Evolutionary conservation across 1,140 invertebrate species (phyloP).

Genomic region (Caerostris extrusa): DNA sequence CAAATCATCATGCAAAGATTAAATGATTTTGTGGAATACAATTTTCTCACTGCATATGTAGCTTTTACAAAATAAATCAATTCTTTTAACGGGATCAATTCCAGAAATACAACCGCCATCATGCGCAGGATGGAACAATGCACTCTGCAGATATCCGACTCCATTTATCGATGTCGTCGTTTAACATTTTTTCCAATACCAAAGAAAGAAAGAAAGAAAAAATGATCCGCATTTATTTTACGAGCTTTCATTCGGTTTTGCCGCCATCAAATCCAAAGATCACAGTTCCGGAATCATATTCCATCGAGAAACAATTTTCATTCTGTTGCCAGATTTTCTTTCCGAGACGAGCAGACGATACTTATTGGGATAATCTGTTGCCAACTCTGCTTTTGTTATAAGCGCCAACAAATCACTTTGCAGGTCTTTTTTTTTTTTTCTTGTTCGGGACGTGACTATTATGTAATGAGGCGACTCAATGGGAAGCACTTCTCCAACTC

Average conservation of each 20-base stretch:
- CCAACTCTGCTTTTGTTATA: background rate
- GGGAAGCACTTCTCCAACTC: background rate
- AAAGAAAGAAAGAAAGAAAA: background rate
- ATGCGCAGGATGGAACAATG: background rate
- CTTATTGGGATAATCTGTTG: background rate
- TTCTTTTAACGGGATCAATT: too few species aligned
- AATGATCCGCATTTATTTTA: background rate
- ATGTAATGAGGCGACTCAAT: background rate
- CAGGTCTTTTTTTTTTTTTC: background rate
- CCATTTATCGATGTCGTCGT: background rate
- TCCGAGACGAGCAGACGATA: background rate
- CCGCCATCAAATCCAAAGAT: background rate
- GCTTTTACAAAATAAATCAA: too few species aligned
- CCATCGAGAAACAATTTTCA: conserved; percentile 15
- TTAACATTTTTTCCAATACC: background rate
- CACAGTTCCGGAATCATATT: background rate
- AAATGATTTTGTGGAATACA: too few species aligned
- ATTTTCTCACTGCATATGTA: too few species aligned
- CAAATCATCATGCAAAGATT: too few species aligned
- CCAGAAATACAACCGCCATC: too few species aligned
- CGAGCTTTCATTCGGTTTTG: conserved; percentile 2
- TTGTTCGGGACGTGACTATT: background rate
- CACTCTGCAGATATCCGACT: background rate
- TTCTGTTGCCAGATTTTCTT: background rate
- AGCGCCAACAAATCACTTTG: background rate